Evolutionary conservation across 1,140 invertebrate species (phyloP), one percentile per base, ranked within the genome.

Genomic region (Drosophila punjabiensis): DNA sequence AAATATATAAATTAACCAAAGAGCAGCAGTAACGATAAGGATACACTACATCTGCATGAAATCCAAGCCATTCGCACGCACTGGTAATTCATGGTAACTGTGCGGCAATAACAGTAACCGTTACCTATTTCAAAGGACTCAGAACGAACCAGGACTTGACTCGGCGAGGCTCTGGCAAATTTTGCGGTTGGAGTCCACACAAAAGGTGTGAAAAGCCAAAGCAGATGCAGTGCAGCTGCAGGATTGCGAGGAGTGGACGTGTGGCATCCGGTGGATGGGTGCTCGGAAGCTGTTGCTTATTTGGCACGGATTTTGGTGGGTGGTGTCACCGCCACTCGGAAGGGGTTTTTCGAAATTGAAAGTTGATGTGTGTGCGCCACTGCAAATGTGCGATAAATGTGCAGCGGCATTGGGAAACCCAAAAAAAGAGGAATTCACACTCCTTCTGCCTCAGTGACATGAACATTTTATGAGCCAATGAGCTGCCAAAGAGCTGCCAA

Each of bases 381-480:
- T 85, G 82, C 65, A 86, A 86, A 75, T 67, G 82, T 82, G 82
- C 82, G 82, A 85, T 85, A 85, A 86, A 75, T 53, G 79, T 70
- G 47, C 37, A 45, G 14, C 20, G 20, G 33, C 39, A 35, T 35
- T 20, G 60, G 50, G 11, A 13, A 24, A 16, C 11, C 18, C 8
- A 18, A 58, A 47, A 58, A 47, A 13, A 13, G n/a, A 16, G 68
- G n/a, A n/a, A 7, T 35, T n/a, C 18, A 20, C 20, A 59, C 1
- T 24, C 4, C 24, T 16, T 14, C 48, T 37, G 24, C 3, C 18
- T 9, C 59, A 20, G 9, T 37, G 43, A 32, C 30, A 32, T 32
- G 37, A 35, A 74, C 37, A 32, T 73, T 60, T 73, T 61, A 50
- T 48, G 68, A 50, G 67, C 43, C 48, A 35, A 52, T 30, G 13